Base-by-base conservation (phyloP, 2,113 vertebrate species). In the Symphodus melops region DNA sequence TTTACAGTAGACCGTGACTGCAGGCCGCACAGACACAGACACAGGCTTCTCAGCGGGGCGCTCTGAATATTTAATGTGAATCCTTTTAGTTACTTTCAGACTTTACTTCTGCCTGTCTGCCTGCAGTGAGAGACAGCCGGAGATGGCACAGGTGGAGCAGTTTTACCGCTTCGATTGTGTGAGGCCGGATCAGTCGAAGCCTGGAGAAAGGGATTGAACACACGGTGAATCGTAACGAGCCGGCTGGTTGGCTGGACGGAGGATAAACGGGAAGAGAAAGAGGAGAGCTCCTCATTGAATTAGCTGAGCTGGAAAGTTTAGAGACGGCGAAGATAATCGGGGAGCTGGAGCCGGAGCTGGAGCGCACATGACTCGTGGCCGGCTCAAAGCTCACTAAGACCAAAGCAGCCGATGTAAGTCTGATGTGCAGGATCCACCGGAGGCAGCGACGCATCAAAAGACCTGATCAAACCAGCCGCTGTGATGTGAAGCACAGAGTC, bases 281-380 rank as follows among this genome's bases (percentile, higher is more conserved):
- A 25, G 25, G 25, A 25, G 49, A 67, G 69, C 68, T 41, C 14
- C 39, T 67, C 77, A 23, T 37, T 63, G 70, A 68, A 63, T 63
- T 57, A 57, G 33, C 58, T 55, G 21, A 56, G 23, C 58, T 63
- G 77, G 77, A 80, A 80, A 58, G 70, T 4, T 74, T 69, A 63
- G 52, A 73, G 70, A 37, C 42, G 17, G 63, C 70, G 10, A 9
- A 57, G 64, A 44, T 74, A 69, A 80, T 74, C 46, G 9, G 56
- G 11, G 62, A 10, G 49, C 62, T 55, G 1, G 39, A 61, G 28
- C 53, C 19, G n/a, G n/a, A n/a, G 25, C 25, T 11, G 41, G 68
- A 44, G 63, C 5, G 21, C 68, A 41, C 77, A 56, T 68, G 77
- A 62, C 56, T 56, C 39, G 7, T 20, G 5, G 68, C 36, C 44